Evolutionary conservation across 2,797 vertebrate species (phyloP).

Genomic region (Luscinia megarhynchos): DNA sequence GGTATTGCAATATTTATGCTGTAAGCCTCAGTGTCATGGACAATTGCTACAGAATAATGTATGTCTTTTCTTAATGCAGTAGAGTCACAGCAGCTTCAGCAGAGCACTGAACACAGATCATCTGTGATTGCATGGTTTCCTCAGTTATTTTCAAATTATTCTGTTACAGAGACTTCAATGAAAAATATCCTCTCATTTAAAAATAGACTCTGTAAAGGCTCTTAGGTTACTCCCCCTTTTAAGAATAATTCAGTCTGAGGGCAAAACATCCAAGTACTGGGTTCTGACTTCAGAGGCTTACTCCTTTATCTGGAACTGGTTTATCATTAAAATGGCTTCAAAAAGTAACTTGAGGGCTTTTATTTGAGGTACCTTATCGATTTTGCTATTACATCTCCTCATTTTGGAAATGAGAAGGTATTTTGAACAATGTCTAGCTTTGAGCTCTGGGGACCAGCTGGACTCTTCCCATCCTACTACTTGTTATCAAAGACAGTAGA

Average conservation of each 20-base stretch:
- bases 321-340: neutral
- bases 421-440: neutral
- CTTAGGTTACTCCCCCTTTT: slow-evolving; percentile 12
- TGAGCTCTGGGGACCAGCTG: neutral
- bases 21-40: slow-evolving; percentile 64
- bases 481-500: neutral
- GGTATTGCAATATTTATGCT: slow-evolving; percentile 70
- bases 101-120: slow-evolving; percentile 26
- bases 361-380: neutral
- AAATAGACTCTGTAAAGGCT: neutral
- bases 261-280: neutral
- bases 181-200: slow-evolving; percentile 45
- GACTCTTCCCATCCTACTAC: neutral
- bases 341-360: slow-evolving; percentile 1
- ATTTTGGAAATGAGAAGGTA: neutral
- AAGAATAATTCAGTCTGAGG: slow-evolving; percentile 13
- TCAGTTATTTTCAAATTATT: slow-evolving; percentile 47
- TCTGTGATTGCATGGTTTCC: slow-evolving; percentile 27
- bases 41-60: slow-evolving; percentile 67
- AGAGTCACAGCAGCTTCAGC: slow-evolving; percentile 37
- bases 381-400: neutral
- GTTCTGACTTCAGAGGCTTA: neutral
- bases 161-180: slow-evolving; percentile 3
- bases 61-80: slow-evolving; percentile 51
- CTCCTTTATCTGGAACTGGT: neutral